phyloP scores from a whole-genome alignment of 2,797 vertebrate species.

The Monodelphis domestica region DNA sequence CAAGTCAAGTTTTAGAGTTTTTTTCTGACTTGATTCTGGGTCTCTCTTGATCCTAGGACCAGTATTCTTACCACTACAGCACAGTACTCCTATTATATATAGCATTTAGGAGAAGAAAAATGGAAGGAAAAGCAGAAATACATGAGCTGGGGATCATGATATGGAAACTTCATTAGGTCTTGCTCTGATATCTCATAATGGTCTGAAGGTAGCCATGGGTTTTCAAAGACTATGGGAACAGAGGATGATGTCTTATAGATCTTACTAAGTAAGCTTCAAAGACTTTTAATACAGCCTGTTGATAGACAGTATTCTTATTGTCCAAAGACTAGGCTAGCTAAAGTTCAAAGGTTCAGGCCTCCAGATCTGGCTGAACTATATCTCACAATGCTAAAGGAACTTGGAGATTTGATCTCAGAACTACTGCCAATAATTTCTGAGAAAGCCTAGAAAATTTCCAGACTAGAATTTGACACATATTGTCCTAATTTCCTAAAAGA shows the following conservation, averaged over 20 bases:
- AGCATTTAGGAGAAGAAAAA: background rate
- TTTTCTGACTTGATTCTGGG: background rate
- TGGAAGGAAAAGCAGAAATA: background rate
- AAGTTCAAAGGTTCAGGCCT: background rate
- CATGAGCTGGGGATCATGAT: background rate
- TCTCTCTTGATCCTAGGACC: background rate
- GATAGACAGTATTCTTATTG: background rate
- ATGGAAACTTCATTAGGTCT: background rate
- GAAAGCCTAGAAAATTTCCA: slow-evolving; percentile 33
- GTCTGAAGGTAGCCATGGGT: background rate
- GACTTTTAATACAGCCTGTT: background rate
- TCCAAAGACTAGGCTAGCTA: background rate
- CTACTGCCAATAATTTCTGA: slow-evolving; percentile 26
- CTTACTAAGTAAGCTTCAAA: background rate
- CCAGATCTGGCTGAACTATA: background rate
- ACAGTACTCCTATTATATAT: background rate
- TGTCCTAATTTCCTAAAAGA: slow-evolving; percentile 25
- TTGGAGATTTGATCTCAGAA: slow-evolving; percentile 1
- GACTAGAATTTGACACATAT: slow-evolving; percentile 19
- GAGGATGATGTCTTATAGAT: background rate
- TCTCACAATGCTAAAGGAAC: background rate
- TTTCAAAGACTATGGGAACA: background rate
- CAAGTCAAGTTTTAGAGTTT: background rate
- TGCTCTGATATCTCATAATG: background rate
- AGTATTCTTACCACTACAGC: background rate